Conservation (phyloP, 1,140 invertebrate species). For the Anoplolepis gracilipes region DNA sequence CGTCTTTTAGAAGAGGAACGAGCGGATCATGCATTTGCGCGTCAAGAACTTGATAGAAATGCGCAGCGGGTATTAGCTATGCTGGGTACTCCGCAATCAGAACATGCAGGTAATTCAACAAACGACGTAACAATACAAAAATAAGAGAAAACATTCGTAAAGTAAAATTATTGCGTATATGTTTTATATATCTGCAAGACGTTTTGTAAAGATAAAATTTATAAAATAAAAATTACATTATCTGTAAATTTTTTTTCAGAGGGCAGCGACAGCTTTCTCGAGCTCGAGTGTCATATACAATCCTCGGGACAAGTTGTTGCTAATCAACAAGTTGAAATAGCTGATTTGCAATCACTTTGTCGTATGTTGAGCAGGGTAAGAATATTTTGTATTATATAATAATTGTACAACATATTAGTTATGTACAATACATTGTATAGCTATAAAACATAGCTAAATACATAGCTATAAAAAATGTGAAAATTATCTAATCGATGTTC, state of each 20-base stretch:
- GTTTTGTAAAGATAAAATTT: constrained; percentile 8
- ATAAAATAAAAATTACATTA: neutral
- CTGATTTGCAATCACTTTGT: constrained; percentile 89
- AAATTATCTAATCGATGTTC: constrained; percentile 28
- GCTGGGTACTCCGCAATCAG: constrained; percentile 85
- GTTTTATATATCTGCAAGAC: neutral
- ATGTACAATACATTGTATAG: too few species aligned
- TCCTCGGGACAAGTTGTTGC: constrained; percentile 91
- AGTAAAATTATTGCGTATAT: neutral
- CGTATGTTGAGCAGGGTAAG: constrained; percentile 88
- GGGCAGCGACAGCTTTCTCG: constrained; percentile 90
- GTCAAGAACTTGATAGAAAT: constrained; percentile 90
- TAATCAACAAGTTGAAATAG: constrained; percentile 91
- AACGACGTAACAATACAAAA: constrained; percentile 5
- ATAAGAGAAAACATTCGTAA: neutral
- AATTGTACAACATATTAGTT: too few species aligned
- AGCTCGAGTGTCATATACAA: constrained; percentile 91
- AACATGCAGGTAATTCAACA: constrained; percentile 76
- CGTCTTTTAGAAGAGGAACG: constrained; percentile 87
- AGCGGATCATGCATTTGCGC: constrained; percentile 89
- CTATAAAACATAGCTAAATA: too few species aligned
- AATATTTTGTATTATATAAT: neutral
- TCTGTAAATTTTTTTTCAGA: constrained; percentile 67
- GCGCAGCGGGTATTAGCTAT: constrained; percentile 90
- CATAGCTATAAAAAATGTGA: constrained; percentile 28